Percentiles rank a stretch among this genome's conserved stretches.
Evolutionary conservation across 2,797 vertebrate genomes (phyloP).

Genomic region (Xenentodon cancila): DNA sequence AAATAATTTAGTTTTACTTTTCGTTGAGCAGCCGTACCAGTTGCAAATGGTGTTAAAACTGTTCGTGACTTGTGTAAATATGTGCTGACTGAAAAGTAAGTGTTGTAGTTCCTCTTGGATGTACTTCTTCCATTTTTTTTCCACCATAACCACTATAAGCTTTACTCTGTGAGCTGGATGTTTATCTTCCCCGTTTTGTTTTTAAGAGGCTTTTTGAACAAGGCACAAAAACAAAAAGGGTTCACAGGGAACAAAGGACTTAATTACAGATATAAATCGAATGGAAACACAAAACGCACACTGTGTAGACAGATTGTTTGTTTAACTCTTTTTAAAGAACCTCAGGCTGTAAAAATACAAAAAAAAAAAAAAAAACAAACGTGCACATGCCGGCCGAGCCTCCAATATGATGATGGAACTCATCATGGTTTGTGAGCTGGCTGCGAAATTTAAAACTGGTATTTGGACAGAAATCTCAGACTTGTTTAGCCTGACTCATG

Average conservation of each 20-base stretch:
- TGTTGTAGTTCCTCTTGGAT: slow-evolving; percentile 10
- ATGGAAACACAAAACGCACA: slow-evolving; percentile 28
- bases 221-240: slow-evolving; percentile 44
- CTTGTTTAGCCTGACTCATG: background rate
- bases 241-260: slow-evolving; percentile 48
- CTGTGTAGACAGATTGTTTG: background rate
- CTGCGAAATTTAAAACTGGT: background rate
- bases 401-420: background rate
- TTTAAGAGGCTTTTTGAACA: slow-evolving; percentile 34
- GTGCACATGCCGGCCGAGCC: background rate
- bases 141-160: too few relatives aligned
- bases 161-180: slow-evolving; percentile 28
- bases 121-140: slow-evolving; percentile 3
- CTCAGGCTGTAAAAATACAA: background rate
- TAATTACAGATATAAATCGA: slow-evolving; percentile 54
- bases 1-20: too few relatives aligned
- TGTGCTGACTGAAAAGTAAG: too few relatives aligned
- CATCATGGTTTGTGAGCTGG: background rate
- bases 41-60: too few relatives aligned
- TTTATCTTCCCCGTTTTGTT: slow-evolving; percentile 23
- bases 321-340: slow-evolving; percentile 8
- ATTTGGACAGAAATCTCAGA: background rate
- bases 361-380: too few relatives aligned
- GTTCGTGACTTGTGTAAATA: too few relatives aligned
- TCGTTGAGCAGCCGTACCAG: too few relatives aligned